Evolutionary conservation across 2,113 vertebrate genomes (phyloP).

Genomic region (Odobenus rosmarus): DNA sequence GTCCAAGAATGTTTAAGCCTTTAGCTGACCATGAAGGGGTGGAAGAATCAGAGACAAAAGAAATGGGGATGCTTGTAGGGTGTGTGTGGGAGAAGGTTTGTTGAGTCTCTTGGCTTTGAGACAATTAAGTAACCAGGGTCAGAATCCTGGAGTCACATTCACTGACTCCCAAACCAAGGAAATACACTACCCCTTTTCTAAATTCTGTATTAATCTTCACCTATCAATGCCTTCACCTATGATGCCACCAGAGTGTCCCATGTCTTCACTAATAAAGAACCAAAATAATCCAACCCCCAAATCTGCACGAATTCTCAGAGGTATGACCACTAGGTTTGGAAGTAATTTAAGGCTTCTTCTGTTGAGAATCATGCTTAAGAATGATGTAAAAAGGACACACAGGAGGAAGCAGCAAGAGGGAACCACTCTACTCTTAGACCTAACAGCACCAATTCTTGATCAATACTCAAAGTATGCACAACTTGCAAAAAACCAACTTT

Average conservation of each 20-base stretch:
- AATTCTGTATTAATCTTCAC: not conserved
- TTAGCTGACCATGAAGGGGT: not conserved
- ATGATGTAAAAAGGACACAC: not conserved
- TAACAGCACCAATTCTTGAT: not conserved
- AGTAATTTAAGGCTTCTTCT: not conserved
- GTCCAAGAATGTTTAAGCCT: not conserved
- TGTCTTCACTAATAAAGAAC: not conserved
- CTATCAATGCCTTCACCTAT: not conserved
- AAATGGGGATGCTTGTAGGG: not conserved
- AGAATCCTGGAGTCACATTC: not conserved
- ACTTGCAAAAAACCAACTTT: not conserved
- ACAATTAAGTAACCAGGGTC: not conserved
- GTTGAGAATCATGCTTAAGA: not conserved
- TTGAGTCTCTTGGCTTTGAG: not conserved
- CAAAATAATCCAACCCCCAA: not conserved
- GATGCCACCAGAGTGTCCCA: no score
- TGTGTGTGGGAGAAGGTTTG: no score
- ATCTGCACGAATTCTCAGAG: not conserved
- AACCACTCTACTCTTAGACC: not conserved
- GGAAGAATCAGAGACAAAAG: not conserved
- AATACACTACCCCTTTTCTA: not conserved
- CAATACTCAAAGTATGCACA: not conserved
- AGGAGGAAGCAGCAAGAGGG: not conserved
- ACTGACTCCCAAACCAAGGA: not conserved
- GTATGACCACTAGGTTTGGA: not conserved